Evolutionary conservation across 2,888 invertebrate species (phyloP), one percentile per base, ranked within the genome.

Genomic region (Drosophila kambysellisi): DNA sequence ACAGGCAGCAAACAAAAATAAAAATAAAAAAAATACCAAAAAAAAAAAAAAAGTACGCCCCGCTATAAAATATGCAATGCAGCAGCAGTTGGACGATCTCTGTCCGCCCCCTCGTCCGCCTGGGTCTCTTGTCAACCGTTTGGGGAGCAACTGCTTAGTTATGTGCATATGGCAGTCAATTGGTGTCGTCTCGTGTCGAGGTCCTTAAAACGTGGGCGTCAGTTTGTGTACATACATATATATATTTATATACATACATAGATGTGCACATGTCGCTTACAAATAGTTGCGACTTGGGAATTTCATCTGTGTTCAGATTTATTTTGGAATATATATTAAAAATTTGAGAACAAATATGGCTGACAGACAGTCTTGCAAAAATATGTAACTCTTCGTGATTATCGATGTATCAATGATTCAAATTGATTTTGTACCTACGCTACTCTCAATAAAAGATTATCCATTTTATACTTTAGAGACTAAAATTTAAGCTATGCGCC

Each of bases 151-250:
- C 77, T 78, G 79, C 78, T 78, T 78, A 78, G 83, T 85, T 83
- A 81, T 83, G 87, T 81, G 83, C 83, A 83, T 83, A 83, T 79
- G 82, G 69, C 83, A 81, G 82, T 82, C 87, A 87, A 86, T 83
- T 85, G 83, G 81, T 78, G 83, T 78, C 86, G 81, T 85, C 65
- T 74, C 58, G 54, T 33, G 53, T 54, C 60, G 60, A 9, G 30
- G 56, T n/a, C 39, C 56, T 56, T 56, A n/a, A 29, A 39, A 12
- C 39, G 56, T 56, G 56, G 39, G 56, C 56, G 39, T 56, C 56
- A 39, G 30, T 56, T 56, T 46, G 8, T 46, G 25, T 25, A 15
- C 15, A 46, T 25, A 15, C 15, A 46, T 15, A 25, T 4, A 25
- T 4, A 25, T 25, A 15, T 7, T 15, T 4, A 25, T 8, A 25